Evolutionary conservation across 2,113 vertebrate genomes (phyloP), one percentile per base, ranked within the genome.

Genomic region (Tyto alba): DNA sequence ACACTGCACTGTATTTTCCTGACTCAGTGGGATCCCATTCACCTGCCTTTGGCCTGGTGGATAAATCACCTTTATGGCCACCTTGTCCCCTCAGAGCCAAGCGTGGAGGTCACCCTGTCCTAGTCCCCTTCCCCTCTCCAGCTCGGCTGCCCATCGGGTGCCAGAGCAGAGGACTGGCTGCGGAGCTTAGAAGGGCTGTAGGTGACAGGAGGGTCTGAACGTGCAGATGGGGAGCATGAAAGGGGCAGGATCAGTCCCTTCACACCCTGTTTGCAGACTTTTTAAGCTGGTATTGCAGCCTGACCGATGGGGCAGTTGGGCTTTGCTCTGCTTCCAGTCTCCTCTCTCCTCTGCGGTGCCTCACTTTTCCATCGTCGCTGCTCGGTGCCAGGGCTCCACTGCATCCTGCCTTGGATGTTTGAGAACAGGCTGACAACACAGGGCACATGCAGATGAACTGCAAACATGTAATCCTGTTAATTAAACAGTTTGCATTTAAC

Each of bases 131-230:
- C 23, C 52, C 22, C 4, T 73, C 25, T 68, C 16, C 60, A 41
- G 7, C 30, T 68, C 0, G 0, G 38, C n/a, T 90, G 29, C 27
- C 34, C 18, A 0, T 30, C 9, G 4, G 34, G 25, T 63, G 9
- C 40, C 25, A 22, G 20, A n/a, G 16, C n/a, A 53, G 9, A 43
- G 23, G 63, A 34, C 11, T 6, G 50, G 29, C 43, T 0, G 1
- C 0, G 1, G 27, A 34, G 23, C 2, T 38, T 47, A 12, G 13
- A 38, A 56, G 40, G 26, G 38, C 56, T 64, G 26, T 20, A 48
- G n/a, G 12, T 3, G 10, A 32, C 36, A n/a, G 23, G 4, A 18
- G 19, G 4, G 27, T 41, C 48, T 76, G 45, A 77, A 40, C 30
- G 45, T 36, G 17, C 22, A 53, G 34, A 25, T 0, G 10, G 2